Conservation (phyloP, 2,113 vertebrate genomes). For the Pituophis catenifer region DNA sequence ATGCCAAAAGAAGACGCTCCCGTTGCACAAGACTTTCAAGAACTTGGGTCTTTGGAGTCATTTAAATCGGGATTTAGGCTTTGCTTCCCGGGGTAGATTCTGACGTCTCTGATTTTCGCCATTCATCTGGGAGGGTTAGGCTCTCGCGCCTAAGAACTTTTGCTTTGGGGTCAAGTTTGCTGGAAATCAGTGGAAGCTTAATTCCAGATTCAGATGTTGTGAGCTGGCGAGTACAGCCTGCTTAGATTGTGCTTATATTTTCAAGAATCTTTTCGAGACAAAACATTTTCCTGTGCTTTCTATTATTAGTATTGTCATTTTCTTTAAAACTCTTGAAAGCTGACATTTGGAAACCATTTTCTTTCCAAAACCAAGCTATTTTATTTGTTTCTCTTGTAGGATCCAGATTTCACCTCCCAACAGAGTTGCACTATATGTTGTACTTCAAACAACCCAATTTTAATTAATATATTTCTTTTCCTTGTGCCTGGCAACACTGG, state of each 20-base stretch:
- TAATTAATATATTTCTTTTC: slow-evolving; percentile 56
- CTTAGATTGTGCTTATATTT: not conserved
- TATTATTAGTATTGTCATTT: not conserved
- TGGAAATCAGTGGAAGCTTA: not conserved
- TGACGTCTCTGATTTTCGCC: not conserved
- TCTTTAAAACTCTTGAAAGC: not conserved
- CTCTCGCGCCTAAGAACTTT: not conserved
- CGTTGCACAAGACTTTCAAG: not conserved
- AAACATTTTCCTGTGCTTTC: not conserved
- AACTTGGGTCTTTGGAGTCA: not conserved
- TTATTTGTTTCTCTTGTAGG: slow-evolving; percentile 21
- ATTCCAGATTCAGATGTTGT: not conserved
- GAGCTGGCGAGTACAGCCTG: not conserved
- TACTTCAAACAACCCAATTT: slow-evolving; percentile 52
- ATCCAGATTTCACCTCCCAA: slow-evolving; percentile 23
- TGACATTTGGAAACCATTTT: not conserved
- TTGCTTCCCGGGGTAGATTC: not conserved
- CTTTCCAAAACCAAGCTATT: not conserved
- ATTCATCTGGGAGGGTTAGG: not conserved
- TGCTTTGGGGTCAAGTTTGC: not conserved
- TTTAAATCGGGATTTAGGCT: not conserved
- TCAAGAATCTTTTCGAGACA: slow-evolving; percentile 16
- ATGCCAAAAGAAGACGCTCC: not conserved
- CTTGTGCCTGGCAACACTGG: slow-evolving; percentile 19
- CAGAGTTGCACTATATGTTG: slow-evolving; percentile 26